Conservation (phyloP, 2,888 invertebrate genomes). For the Pharmacophagus antenor region DNA sequence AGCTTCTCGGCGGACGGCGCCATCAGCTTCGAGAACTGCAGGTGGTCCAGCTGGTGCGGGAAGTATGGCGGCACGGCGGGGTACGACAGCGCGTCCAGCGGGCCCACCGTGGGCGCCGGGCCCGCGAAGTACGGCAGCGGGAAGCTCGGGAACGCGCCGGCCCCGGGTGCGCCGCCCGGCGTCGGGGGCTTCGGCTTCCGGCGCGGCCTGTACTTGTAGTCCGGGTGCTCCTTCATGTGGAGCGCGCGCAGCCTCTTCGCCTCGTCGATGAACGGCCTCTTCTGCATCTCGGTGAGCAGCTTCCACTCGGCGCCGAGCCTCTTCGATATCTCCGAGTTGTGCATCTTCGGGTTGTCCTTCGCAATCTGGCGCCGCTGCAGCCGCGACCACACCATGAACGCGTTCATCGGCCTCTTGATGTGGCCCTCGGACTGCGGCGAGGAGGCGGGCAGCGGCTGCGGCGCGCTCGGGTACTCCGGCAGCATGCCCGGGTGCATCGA, state of each 20-base stretch:
- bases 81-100: slow-evolving; percentile 83
- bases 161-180: slow-evolving; percentile 68
- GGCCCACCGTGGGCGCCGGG: slow-evolving; percentile 79
- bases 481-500: slow-evolving; percentile 76
- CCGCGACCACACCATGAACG: slow-evolving; percentile 98
- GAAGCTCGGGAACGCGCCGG: slow-evolving; percentile 83
- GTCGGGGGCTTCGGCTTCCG: slow-evolving; percentile 90
- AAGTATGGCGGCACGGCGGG: slow-evolving; percentile 87
- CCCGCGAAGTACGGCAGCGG: slow-evolving; percentile 84
- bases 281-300: slow-evolving; percentile 90
- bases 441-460: slow-evolving; percentile 69
- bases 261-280: slow-evolving; percentile 96
- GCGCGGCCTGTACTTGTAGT: slow-evolving; percentile 93
- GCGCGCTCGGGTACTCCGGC: slow-evolving; percentile 67
- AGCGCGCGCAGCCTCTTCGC: slow-evolving; percentile 92
- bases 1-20: slow-evolving; percentile 69
- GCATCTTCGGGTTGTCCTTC: slow-evolving; percentile 96
- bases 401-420: slow-evolving; percentile 98
- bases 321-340: slow-evolving; percentile 94
- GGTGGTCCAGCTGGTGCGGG: slow-evolving; percentile 86
- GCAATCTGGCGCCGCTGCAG: slow-evolving; percentile 95
- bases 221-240: slow-evolving; percentile 95
- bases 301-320: slow-evolving; percentile 97
- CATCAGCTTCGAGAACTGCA: slow-evolving; percentile 83
- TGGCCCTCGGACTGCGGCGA: slow-evolving; percentile 85